Base-by-base conservation (phyloP, 2,797 vertebrate genomes). In the Notoglanidium macrostoma region DNA sequence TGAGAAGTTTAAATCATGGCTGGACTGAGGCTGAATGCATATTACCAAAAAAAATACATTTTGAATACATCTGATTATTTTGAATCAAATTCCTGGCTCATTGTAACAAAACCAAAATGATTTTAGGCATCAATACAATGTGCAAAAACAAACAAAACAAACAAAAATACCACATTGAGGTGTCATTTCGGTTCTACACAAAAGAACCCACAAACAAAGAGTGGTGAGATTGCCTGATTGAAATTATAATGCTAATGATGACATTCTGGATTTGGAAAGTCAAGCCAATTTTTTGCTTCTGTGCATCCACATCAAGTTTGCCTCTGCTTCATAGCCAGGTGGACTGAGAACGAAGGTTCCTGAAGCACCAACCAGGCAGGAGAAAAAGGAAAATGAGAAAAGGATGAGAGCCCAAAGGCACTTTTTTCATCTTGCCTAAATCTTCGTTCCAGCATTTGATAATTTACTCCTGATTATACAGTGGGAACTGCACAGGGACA, bases 401-500 rank as follows among this genome's bases (percentile, higher is more conserved):
- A 86, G 49, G 23, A 84, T 88, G 74, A 63, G 32, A 55, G 40
- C 63, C 63, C 32, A 65, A 87, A 44, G 65, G 61, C 77, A 40
- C 23, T 49, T 86, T 77, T 86, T 88, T 90, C 68, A 90, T 88
- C 81, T 85, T 82, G 44, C 79, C 88, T 74, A 88, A 89, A 91
- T 90, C 86, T 88, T 90, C 59, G 68, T 85, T 87, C 83, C 85
- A 85, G 68, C 70, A 86, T 90, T 90, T 78, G 21, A 91, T 87
- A 78, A 86, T 88, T 91, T 87, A 17, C 85, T 88, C 84, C 86
- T 85, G 87, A 90, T 92, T 89, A 88, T 90, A 88, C 90, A 86
- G 87, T 83, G 85, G 87, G 84, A 90, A 88, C 76, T 90, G 88
- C 87, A 91, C 89, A 87, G 89, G 91, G 91, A 92, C 91, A 91